Evolutionary conservation across 2,113 vertebrate species (phyloP).

Genomic region (Petrocephalus microphthalmus): DNA sequence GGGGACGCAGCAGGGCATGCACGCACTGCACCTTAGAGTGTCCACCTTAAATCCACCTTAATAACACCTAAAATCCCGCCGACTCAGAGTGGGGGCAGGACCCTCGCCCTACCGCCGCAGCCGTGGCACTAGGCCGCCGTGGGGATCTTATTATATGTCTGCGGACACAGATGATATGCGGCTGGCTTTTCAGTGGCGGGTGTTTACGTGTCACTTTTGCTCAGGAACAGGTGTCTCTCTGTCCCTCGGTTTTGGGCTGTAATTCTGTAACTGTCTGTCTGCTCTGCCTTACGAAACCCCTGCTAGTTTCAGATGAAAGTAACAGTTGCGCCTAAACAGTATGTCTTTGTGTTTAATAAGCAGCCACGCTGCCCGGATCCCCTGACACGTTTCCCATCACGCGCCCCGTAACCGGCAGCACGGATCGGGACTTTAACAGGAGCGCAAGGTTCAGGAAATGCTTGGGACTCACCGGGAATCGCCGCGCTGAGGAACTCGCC

Average conservation of each 20-base stretch:
- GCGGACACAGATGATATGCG: background rate
- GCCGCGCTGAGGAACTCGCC: background rate
- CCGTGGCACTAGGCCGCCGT: background rate
- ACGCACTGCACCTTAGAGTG: background rate
- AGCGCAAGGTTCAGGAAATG: background rate
- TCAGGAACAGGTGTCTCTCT: background rate
- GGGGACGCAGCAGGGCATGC: background rate
- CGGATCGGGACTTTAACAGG: background rate
- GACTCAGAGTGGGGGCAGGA: background rate
- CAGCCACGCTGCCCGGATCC: background rate
- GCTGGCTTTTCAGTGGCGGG: background rate
- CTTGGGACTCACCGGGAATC: background rate
- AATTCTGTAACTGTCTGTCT: conserved; percentile 3
- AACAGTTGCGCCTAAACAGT: background rate
- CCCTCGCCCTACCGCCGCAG: background rate
- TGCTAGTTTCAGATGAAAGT: background rate
- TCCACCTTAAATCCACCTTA: background rate
- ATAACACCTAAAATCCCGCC: background rate
- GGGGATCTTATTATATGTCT: background rate
- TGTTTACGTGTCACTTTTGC: background rate
- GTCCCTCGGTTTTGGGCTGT: background rate
- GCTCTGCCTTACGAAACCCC: background rate
- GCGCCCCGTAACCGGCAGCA: background rate
- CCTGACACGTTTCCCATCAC: background rate
- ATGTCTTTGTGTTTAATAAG: background rate